phyloP scores from a whole-genome alignment of 92 coral and sea anemone genomes.

The Pocillopora meandrina region DNA sequence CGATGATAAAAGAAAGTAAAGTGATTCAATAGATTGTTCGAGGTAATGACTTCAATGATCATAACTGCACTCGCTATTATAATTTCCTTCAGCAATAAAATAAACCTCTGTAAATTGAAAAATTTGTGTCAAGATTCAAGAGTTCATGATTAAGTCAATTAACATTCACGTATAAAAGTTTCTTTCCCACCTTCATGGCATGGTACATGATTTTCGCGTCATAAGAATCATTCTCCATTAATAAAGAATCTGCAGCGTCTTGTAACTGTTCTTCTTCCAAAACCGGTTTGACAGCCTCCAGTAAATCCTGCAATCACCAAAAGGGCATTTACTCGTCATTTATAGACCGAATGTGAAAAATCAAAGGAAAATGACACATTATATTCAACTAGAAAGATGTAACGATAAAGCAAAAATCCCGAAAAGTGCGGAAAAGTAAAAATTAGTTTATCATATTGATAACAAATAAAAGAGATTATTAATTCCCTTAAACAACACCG shows the following conservation, averaged over 20 bases:
- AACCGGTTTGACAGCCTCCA: slow-evolving; percentile 67
- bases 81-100: too few species aligned
- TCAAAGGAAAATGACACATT: not conserved
- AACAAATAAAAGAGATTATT: not conserved
- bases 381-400: too few species aligned
- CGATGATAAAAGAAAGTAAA: not conserved
- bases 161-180: too few species aligned
- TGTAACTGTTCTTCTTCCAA: slow-evolving; percentile 72
- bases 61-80: too few species aligned
- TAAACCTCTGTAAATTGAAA: too few species aligned
- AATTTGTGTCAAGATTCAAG: too few species aligned
- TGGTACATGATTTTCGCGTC: slow-evolving; percentile 85
- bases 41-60: too few species aligned
- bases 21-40: too few species aligned
- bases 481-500: not conserved
- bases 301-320: slow-evolving; percentile 49
- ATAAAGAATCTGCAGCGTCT: slow-evolving; percentile 74
- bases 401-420: too few species aligned
- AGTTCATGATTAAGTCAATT: too few species aligned
- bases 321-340: not conserved
- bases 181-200: slow-evolving; percentile 68
- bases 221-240: slow-evolving; percentile 56
- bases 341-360: not conserved
- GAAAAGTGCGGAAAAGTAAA: too few species aligned
- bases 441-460: too few species aligned